A percentile compares a stretch with the other conserved stretches of the same genome.
phyloP scores from a whole-genome alignment of 2,888 invertebrate genomes.

The Globia sparganii region DNA sequence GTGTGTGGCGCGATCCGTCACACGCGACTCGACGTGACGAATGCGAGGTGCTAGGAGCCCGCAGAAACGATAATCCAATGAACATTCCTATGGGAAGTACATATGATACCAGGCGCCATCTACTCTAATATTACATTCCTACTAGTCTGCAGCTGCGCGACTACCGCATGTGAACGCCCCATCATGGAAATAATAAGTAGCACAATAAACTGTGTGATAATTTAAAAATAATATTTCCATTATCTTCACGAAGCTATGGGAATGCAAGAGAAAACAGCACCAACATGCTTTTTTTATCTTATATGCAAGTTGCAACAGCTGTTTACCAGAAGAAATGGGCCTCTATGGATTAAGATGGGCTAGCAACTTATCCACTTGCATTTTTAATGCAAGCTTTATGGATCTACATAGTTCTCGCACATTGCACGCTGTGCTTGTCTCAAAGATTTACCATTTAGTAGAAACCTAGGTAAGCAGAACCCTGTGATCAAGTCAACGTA shows the following conservation, averaged over 20 bases:
- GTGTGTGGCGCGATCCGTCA: conserved; percentile 64
- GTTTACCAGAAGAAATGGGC: conserved; percentile 25
- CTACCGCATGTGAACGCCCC: conserved; percentile 44
- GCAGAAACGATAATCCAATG: conserved; percentile 65
- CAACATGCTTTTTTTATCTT: conserved; percentile 15
- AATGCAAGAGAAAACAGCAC: conserved; percentile 11
- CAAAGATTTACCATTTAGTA: not conserved
- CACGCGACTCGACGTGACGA: conserved; percentile 69
- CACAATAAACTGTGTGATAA: conserved; percentile 21
- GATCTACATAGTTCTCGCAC: not conserved
- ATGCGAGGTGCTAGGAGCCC: conserved; percentile 59
- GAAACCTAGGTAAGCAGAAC: not conserved
- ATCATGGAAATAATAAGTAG: conserved; percentile 44
- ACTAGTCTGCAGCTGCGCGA: conserved; percentile 37
- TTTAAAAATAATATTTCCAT: conserved; percentile 34
- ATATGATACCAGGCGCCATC: conserved; percentile 56
- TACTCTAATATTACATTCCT: conserved; percentile 64
- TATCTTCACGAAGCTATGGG: conserved; percentile 14
- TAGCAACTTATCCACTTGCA: conserved; percentile 18
- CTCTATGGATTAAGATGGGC: conserved; percentile 19
- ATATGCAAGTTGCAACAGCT: conserved; percentile 14
- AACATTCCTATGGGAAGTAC: conserved; percentile 64
- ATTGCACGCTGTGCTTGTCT: not conserved
- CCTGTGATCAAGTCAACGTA: not conserved
- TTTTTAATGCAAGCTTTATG: conserved; percentile 29